phyloP scores from a whole-genome alignment of 2,797 vertebrate genomes.

The Cryptoblepharus egeriae region DNA sequence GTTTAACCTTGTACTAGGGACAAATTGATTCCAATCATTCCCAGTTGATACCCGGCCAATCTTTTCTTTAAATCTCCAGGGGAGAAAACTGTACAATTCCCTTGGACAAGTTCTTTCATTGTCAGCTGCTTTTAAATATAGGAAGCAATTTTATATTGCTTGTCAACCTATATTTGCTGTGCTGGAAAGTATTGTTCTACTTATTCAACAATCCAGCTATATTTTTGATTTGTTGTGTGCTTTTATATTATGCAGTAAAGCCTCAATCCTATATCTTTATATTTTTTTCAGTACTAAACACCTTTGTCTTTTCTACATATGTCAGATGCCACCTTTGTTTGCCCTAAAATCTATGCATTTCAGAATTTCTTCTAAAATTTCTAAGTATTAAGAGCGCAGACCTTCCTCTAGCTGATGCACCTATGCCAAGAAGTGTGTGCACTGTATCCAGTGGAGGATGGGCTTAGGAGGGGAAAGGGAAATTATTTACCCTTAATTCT shows the following conservation, averaged over 20 bases:
- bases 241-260: background rate
- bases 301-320: background rate
- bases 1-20: background rate
- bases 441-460: too few species aligned
- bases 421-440: too few species aligned
- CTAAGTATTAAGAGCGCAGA: too few species aligned
- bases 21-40: background rate
- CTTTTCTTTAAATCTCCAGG: background rate
- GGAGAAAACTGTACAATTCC: background rate
- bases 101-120: background rate
- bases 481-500: too few species aligned
- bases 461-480: too few species aligned
- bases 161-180: background rate
- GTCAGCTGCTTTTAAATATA: background rate
- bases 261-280: background rate
- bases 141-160: background rate
- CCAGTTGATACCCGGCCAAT: background rate
- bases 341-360: constrained; percentile 1
- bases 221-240: background rate
- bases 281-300: background rate
- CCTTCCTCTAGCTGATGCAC: too few species aligned
- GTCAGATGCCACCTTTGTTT: background rate
- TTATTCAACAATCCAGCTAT: background rate
- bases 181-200: background rate
- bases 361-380: background rate